Conservation (phyloP, 2,113 vertebrate species). For the Phylloscopus trochilus region DNA sequence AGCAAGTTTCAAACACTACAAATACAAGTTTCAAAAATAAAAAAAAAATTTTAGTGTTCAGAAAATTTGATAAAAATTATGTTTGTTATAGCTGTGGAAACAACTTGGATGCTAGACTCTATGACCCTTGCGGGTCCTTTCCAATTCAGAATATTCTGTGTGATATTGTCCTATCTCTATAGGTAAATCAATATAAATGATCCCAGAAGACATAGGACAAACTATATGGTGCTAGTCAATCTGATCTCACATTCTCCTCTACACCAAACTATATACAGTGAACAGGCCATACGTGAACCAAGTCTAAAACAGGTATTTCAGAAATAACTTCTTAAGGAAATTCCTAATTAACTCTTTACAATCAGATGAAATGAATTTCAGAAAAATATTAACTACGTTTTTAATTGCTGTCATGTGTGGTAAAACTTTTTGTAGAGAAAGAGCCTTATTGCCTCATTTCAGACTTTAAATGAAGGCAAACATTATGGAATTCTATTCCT, state of each 20-base stretch:
- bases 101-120: neutral
- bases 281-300: neutral
- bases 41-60: neutral
- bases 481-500: neutral
- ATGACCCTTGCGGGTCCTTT: neutral
- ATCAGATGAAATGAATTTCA: neutral
- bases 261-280: neutral
- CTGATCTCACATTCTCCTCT: neutral
- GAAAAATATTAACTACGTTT: neutral
- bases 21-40: neutral
- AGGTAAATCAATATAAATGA: neutral
- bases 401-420: neutral
- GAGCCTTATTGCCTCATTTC: constrained; percentile 38
- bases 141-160: neutral
- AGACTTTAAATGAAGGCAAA: constrained; percentile 7
- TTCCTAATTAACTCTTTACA: neutral
- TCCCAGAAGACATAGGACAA: neutral
- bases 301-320: neutral
- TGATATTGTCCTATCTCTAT: neutral
- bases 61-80: neutral
- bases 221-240: neutral
- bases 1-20: constrained; percentile 3
- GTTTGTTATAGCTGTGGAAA: constrained; percentile 20
- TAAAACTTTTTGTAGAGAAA: neutral
- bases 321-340: neutral